A percentile compares a stretch with the other conserved stretches of the same genome.
Conservation (phyloP, 2,797 vertebrate genomes). For the Galagoides demidoff region DNA sequence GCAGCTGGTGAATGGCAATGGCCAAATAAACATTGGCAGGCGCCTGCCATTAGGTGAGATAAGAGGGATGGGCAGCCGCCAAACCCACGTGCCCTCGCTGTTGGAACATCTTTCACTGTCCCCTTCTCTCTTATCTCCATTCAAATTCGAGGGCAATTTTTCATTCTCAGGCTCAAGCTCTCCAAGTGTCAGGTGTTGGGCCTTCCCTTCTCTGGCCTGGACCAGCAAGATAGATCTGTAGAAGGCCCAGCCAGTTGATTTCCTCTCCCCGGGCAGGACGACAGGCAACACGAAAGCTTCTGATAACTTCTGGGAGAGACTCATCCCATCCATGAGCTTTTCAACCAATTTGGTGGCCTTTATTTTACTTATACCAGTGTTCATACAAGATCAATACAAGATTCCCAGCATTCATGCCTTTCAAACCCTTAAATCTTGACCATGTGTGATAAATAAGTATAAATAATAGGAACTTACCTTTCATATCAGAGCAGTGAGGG, state of each 20-base stretch:
- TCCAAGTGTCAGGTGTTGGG: constrained; percentile 76
- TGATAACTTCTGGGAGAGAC: not conserved
- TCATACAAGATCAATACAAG: not conserved
- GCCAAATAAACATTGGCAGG: constrained; percentile 90
- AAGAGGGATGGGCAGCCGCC: constrained; percentile 85
- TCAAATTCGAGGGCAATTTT: constrained; percentile 81
- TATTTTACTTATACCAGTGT: not conserved
- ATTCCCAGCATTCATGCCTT: not conserved
- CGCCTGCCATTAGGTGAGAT: constrained; percentile 88
- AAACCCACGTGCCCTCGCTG: constrained; percentile 75
- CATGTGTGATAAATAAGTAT: not conserved
- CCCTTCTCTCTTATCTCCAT: constrained; percentile 81
- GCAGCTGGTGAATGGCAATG: constrained; percentile 89
- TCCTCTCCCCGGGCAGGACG: constrained; percentile 6
- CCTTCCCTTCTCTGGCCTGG: constrained; percentile 65
- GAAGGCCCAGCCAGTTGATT: constrained; percentile 50
- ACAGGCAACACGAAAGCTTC: not conserved
- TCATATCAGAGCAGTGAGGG: not conserved
- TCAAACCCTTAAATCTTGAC: not conserved
- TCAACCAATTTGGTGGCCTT: not conserved
- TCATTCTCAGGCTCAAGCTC: constrained; percentile 77
- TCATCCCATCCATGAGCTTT: not conserved
- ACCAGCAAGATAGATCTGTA: constrained; percentile 78
- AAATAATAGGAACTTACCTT: not conserved
- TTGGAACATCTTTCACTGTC: constrained; percentile 79